Evolutionary conservation across 2,797 vertebrate genomes (phyloP).

Genomic region (Gymnothorax javanicus): DNA sequence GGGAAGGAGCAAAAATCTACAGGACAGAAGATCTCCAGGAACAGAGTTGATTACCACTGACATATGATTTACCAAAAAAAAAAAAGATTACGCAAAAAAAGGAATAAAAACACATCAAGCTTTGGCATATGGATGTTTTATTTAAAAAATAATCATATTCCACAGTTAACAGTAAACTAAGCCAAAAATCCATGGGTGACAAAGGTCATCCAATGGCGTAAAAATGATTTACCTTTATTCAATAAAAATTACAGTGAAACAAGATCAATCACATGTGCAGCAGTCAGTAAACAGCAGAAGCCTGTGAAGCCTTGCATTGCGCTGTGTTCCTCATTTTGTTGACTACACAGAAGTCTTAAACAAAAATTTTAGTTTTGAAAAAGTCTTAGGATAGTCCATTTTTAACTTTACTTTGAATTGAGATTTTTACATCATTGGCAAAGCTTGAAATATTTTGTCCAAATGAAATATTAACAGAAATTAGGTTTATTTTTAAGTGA

Average conservation of each 20-base stretch:
- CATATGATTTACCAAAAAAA: no score
- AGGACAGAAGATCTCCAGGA: no score
- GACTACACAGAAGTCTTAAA: no score
- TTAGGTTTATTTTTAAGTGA: no score
- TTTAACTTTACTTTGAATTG: no score
- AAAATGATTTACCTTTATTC: conserved; percentile 13
- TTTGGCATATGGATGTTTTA: conserved; percentile 41
- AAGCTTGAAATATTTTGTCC: no score
- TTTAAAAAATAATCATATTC: conserved; percentile 52
- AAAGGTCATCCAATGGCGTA: conserved; percentile 17
- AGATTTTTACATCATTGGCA: no score
- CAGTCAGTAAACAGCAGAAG: conserved; percentile 25
- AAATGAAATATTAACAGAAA: no score
- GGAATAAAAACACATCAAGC: neutral
- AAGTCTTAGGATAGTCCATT: no score
- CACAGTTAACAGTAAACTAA: conserved; percentile 43
- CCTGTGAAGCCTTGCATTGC: neutral
- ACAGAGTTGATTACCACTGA: no score
- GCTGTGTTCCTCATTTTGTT: neutral
- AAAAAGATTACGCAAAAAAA: neutral
- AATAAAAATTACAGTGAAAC: conserved; percentile 28
- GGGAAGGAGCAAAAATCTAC: no score
- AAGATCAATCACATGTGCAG: conserved; percentile 17
- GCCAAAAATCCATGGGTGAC: conserved; percentile 32
- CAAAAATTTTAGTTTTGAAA: no score